Base-by-base conservation (phyloP, 2,113 vertebrate species). In the Neolamprologus variostigma region DNA sequence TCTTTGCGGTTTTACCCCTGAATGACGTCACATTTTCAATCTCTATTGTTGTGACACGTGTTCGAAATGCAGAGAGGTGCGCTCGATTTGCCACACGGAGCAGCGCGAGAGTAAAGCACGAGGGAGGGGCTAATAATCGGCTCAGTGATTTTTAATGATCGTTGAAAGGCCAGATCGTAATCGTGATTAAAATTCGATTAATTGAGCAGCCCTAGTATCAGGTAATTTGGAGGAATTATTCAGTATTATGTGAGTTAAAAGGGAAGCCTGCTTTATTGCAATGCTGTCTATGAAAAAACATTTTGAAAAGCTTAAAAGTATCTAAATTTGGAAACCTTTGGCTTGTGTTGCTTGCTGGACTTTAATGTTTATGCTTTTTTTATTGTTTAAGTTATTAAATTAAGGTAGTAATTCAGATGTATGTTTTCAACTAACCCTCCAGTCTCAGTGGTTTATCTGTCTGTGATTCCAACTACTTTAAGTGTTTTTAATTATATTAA, bases 401-500 rank as follows among this genome's bases (percentile, higher is more conserved):
- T 3, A 9, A 80, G 51, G 8, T 23, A 35, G 7, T 35, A 40
- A 35, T 81, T 35, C 63, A 5, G 37, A 9, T 66, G 3, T 47
- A 17, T 23, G 37, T 53, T 78, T 57, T 28, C 21, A 17, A 35
- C 2, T 50, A 26, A 82, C 5, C 3, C 5, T 28, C 28, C 21
- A 53, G 37, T 28, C 40, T 57, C 37, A 55, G 33, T 35, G 16
- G 9, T 71, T n/a, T 33, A 16, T 80, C 5, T 73, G 11, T 50
- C 54, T 76, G 13, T 53, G 16, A 5, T 73, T 31, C 55, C 42
- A 42, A 53, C 51, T 4, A 13, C 54, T 88, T 81, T 63, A 73
- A 82, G 84, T 88, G 40, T 59, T 61, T 92, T 83, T 83, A 61
- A 94, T 89, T 45, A 83, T 76, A 81, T 91, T 71, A 88, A 91